Percentiles rank a stretch among this genome's conserved stretches.
Conservation (phyloP, 1,140 invertebrate genomes). For the Drosophila mauritiana region DNA sequence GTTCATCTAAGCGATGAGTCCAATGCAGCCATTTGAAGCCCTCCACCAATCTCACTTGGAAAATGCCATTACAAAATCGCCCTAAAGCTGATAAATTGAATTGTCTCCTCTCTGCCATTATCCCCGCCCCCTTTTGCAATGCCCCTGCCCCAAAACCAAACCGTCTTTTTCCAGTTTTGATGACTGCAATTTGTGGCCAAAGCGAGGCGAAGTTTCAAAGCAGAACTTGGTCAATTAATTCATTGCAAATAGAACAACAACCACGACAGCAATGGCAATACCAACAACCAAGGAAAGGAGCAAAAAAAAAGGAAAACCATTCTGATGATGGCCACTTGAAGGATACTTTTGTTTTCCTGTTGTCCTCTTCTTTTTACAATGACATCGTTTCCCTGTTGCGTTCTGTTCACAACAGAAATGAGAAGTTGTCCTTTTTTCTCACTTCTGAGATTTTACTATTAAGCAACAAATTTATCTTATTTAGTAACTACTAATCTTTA, state of each 20-base stretch:
- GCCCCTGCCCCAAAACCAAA: no score
- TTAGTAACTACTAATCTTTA: no score
- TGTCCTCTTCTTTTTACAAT: constrained; percentile 5
- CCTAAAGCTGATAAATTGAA: constrained; percentile 36
- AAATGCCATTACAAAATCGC: constrained; percentile 12
- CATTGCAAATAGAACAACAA: constrained; percentile 29
- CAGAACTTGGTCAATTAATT: constrained; percentile 75
- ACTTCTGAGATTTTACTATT: no score
- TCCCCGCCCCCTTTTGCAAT: not conserved
- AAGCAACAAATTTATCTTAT: no score
- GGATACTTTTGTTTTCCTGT: constrained; percentile 41
- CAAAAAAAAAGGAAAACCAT: constrained; percentile 32
- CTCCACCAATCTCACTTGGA: constrained; percentile 1
- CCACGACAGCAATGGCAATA: constrained; percentile 10
- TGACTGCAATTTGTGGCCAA: constrained; percentile 31
- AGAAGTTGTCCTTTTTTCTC: not conserved
- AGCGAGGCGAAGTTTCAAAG: constrained; percentile 33
- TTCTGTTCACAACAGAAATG: constrained; percentile 2
- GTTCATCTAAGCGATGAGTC: not conserved
- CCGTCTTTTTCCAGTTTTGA: constrained; percentile 11
- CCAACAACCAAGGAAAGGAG: constrained; percentile 15
- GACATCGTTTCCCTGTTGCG: constrained; percentile 48
- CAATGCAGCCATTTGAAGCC: not conserved
- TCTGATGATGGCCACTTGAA: constrained; percentile 47
- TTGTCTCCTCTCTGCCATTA: constrained; percentile 32